These are phyloP conservation scores for Typhlichthys subterraneus DNA, from an alignment of 2,797 vertebrate genomes.

Conservation along the genomic window DNA sequence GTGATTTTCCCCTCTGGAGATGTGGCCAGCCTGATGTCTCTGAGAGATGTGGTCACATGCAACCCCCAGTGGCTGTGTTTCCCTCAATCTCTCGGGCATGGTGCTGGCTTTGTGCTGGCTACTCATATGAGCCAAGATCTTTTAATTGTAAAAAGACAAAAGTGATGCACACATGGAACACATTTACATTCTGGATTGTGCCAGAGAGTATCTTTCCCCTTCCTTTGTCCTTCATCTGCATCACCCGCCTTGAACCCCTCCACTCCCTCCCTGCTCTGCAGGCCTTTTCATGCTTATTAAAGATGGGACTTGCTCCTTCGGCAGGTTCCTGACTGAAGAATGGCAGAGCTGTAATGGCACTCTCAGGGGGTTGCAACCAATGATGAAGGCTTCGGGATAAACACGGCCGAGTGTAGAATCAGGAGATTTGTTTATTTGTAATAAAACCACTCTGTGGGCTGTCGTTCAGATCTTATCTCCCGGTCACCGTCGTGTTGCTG, in stretches of 20 bases:
- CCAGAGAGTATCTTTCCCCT: slow-evolving; percentile 7
- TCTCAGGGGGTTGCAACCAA: slow-evolving; percentile 8
- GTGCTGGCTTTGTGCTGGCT: not conserved
- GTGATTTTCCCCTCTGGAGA: slow-evolving; percentile 9
- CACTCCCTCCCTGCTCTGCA: slow-evolving; percentile 15
- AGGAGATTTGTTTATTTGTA: slow-evolving; percentile 58
- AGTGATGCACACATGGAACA: not conserved
- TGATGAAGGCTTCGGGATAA: slow-evolving; percentile 12
- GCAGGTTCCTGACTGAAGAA: slow-evolving; percentile 47
- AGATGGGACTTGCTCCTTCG: slow-evolving; percentile 55
- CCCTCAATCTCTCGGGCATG: not conserved
- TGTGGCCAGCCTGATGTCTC: slow-evolving; percentile 5
- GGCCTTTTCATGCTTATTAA: slow-evolving; percentile 69
- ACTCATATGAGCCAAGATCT: not conserved
- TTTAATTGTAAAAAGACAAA: not conserved
- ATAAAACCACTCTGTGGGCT: slow-evolving; percentile 35
- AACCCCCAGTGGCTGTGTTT: slow-evolving; percentile 1
- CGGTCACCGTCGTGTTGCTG: slow-evolving; percentile 24
- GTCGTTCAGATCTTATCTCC: slow-evolving; percentile 23
- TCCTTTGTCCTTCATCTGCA: slow-evolving; percentile 49
- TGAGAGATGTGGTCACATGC: not conserved
- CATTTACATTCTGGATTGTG: slow-evolving; percentile 16
- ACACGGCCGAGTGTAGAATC: slow-evolving; percentile 47
- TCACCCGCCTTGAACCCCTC: slow-evolving; percentile 33
- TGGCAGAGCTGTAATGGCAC: slow-evolving; percentile 52